These are phyloP conservation scores for Hippolais icterina DNA, from an alignment of 2,113 vertebrate genomes.

Conservation along the genomic window DNA sequence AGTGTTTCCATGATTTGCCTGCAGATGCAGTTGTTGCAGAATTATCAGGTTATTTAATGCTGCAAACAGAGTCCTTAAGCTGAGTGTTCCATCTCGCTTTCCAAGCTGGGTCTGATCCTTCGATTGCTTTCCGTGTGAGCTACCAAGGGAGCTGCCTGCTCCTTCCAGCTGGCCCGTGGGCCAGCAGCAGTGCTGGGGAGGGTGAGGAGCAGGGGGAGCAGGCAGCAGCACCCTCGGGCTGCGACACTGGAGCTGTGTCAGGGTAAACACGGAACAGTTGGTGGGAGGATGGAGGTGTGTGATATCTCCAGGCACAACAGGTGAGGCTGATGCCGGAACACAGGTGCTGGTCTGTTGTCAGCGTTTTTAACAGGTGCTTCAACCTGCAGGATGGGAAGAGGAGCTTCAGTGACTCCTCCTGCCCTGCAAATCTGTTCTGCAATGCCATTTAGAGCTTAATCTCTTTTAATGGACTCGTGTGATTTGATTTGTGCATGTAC, in stretches of 20 bases:
- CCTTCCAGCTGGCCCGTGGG: not conserved
- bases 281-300: not conserved
- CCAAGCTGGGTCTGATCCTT: not conserved
- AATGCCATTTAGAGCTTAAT: not conserved
- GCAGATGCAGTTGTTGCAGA: not conserved
- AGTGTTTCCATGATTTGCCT: not conserved
- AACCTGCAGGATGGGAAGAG: not conserved
- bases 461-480: not conserved
- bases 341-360: not conserved
- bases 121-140: rapidly evolving
- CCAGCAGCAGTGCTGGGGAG: not conserved
- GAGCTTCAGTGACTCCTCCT: not conserved
- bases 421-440: not conserved
- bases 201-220: not conserved
- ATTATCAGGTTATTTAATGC: not conserved
- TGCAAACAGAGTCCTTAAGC: not conserved
- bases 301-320: not conserved
- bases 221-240: not conserved
- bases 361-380: not conserved
- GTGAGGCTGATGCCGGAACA: not conserved
- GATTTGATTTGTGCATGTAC: not conserved
- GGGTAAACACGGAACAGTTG: rapidly evolving
- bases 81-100: not conserved
- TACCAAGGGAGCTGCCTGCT: not conserved
- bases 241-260: not conserved